Base-by-base conservation (phyloP, 2,113 vertebrate genomes). In the Pomatostomus ruficeps region DNA sequence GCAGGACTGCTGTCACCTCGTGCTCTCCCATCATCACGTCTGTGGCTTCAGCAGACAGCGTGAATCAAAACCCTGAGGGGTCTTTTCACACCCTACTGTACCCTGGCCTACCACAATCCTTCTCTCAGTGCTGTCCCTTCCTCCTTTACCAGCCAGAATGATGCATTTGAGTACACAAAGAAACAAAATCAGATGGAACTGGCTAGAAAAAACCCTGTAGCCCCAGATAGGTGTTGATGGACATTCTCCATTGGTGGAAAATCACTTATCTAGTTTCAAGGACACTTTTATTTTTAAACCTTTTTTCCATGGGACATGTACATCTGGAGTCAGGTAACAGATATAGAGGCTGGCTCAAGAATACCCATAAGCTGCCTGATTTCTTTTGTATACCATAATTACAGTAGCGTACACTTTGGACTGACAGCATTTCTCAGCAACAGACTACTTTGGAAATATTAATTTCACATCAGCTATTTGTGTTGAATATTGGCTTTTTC, bases 391-490 rank as follows among this genome's bases (percentile, higher is more conserved):
- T 66, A n/a, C 62, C 17, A 26, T 83, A 93, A 93, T 85, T 88
- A 91, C 3, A 80, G 67, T 10, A 83, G 63, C 9, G 1, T 33
- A 51, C 6, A 9, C 51, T 91, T 88, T 28, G 31, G 58, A 35
- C 46, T 91, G 90, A 85, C 75, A 76, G 42, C n/a, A 65, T 73
- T 95, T 96, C 86, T 79, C 83, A 80, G 42, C 71, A 82, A 36
- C 12, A 25, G 31, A 48, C 5, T 54, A 58, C 29, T 91, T 90
- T 18, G 62, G 49, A 85, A 88, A 80, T 70, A 91, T 45, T 95
- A 94, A 93, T 76, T 36, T 76, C 48, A 42, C 38, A 66, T 54
- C 75, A 45, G 71, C 63, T 83, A 62, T 83, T 95, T 90, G 46
- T 76, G 58, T 66, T 77, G 85, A 85, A 79, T 83, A 73, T 88